Base-by-base conservation (phyloP, 2,888 invertebrate genomes). In the Lordiphosa fenestrarum region DNA sequence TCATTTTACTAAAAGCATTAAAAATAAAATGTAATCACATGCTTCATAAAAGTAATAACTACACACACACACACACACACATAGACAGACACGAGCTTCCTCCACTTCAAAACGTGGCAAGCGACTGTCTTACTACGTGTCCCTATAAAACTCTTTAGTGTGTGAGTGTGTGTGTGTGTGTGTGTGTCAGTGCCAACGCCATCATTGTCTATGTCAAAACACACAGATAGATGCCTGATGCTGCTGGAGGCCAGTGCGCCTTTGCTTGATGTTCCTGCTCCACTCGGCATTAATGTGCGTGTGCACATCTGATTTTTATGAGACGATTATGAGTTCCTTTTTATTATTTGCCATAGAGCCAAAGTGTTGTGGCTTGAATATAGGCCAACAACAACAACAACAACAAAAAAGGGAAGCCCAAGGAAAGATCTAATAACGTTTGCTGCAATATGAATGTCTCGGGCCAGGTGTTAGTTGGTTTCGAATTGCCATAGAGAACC, bases 31-130 rank as follows among this genome's bases (percentile, higher is more conserved):
- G 84, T 80, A 80, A 80, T 80, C 80, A 85, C 80, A 80, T 81
- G 80, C 80, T 84, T 81, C 85, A 85, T 85, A 81, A 85, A 85
- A 81, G 82, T 85, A 85, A 85, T 84, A 81, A 85, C 85, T 85
- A 81, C 69, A 69, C 68, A 72, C 41, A 66, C 55, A 15, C 41
- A 66, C 55, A 15, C 15, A 15, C 15, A 75, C 49, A 53, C 56
- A 60, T 59, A 53, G 65, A 53, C 49, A 61, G 55, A 48, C 37
- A 59, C 41, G 49, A 66, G 69, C 54, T 81, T 77, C 77, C 81
- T 77, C 77, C 77, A 81, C 77, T 77, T 71, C 66, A 66, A 57
- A 69, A 70, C 73, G 58, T 73, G 47, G 58, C 49, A 55, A 49
- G 55, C 54, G 40, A 55, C 50, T 50, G 62, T 54, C 69, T 74